phyloP scores from a whole-genome alignment of 2,888 invertebrate genomes.

The Rhamnusium bicolor region DNA sequence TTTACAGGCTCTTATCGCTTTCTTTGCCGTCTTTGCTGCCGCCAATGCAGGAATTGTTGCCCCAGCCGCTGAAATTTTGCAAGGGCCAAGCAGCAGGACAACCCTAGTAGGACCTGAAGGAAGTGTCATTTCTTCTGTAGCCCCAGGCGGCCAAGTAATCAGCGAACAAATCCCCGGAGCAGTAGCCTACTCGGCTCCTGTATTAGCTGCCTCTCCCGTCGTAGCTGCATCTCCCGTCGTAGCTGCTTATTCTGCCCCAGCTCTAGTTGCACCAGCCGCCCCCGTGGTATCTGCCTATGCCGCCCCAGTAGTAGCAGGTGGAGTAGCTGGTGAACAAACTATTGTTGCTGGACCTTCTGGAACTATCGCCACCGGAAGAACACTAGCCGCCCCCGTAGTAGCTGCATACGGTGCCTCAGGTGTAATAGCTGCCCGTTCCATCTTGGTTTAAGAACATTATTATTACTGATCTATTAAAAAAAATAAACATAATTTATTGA shows the following conservation, averaged over 20 bases:
- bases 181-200: constrained; percentile 48
- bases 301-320: constrained; percentile 35
- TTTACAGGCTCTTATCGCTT: constrained; percentile 51
- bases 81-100: constrained; percentile 60
- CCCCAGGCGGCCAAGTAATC: constrained; percentile 60
- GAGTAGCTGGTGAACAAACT: constrained; percentile 28
- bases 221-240: constrained; percentile 38
- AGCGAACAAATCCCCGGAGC: constrained; percentile 52
- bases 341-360: constrained; percentile 61
- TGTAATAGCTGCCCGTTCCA: constrained; percentile 37
- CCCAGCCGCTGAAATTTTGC: constrained; percentile 56
- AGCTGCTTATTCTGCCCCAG: constrained; percentile 40
- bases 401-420: constrained; percentile 43
- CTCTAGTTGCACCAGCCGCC: constrained; percentile 44
- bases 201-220: constrained; percentile 43
- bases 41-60: constrained; percentile 48
- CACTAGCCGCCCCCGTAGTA: constrained; percentile 46
- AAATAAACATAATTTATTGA: background rate
- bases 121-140: constrained; percentile 59
- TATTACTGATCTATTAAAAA: background rate
- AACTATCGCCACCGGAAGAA: constrained; percentile 55
- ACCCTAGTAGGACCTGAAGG: constrained; percentile 60
- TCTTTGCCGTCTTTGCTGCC: constrained; percentile 58
- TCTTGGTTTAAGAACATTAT: background rate
- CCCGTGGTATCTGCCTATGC: constrained; percentile 47